Evolutionary conservation across 2,113 vertebrate genomes (phyloP), one percentile per base, ranked within the genome.

Genomic region (Esox niger): DNA sequence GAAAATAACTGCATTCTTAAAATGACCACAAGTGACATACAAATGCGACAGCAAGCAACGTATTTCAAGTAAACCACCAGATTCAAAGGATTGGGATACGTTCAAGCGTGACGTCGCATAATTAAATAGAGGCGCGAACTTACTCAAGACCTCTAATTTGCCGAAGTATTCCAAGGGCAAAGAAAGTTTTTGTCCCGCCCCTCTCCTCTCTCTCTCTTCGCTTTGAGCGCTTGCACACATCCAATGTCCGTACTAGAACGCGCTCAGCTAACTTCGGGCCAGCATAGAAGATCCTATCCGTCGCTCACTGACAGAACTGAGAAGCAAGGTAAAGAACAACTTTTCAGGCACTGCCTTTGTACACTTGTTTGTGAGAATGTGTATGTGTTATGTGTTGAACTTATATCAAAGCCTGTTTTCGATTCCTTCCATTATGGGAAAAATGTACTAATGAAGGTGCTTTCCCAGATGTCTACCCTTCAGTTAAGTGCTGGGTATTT

Each of bases 101-200:
- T 43, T 43, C 13, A 43, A 43, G 13, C 38, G 33, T 31, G 13
- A 56, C 30, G 27, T 23, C 11, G n/a, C 6, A 2, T 52, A 52
- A 52, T 52, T 4, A 52, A 52, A 23, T 52, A 52, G n/a, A 52
- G 47, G n/a, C 20, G n/a, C 3, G 25, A 69, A 31, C 31, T 30
- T 8, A 49, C 58, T 68, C 32, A n/a, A 23, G 9, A 66, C 52
- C 5, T 31, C 23, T 69, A 55, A 29, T 67, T 82, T 52, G 27
- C 17, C 11, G 20, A 84, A 54, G 61, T 46, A 72, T 71, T 78
- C 62, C 73, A 61, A 70, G 49, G 10, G 71, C 21, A 54, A 57
- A 60, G 25, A 17, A 59, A 32, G 25, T 59, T 59, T 59, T 78
- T 65, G 86, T 76, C 77, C 83, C 86, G 80, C 86, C 84, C n/a